Evolutionary conservation across 1,140 invertebrate genomes (phyloP), one percentile per base, ranked within the genome.

Genomic region (Drosophila seguyi): DNA sequence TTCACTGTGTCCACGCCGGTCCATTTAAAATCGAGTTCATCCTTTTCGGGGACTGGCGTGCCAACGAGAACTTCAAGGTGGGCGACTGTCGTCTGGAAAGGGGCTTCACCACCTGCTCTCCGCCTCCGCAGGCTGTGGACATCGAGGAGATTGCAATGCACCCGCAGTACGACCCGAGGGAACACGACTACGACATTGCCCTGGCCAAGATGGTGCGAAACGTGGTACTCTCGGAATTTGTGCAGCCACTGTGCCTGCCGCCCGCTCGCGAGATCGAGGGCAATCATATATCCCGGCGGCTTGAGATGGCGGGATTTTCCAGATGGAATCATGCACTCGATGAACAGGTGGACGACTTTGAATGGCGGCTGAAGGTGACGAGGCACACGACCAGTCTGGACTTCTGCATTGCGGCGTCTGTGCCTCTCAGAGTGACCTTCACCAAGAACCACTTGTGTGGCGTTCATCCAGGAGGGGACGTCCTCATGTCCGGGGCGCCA

Each of bases 231-330:
- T 31, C 60, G 13, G 36, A 27, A 4, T 60, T 44, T 14, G 36
- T 75, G 10, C 38, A 71, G 29, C 72, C 72, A 2, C 45, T 75
- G 16, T 75, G 72, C 41, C 27, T 71, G 56, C 57, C 66, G 27
- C 25, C 72, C 13, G 22, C 20, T 25, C 34, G 16, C 6, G 34
- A 56, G 34, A 22, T n/a, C 11, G 38, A 58, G 11, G 58, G 38
- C 18, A 48, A 50, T 11, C 34, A 71, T 20, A 45, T 71, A 25
- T 58, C 45, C 13, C 39, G 60, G 7, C 13, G 56, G 0, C 57
- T 71, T 27, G 72, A 75, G 47, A 36, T 44, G 18, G 50, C 38
- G 13, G 72, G 56, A 25, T 61, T 69, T 4, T 3, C 34, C 10
- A 16, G 4, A 8, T 22, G 6, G 14, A 22, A 36, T 36, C 14